Evolutionary conservation across 2,888 invertebrate genomes (phyloP).

Genomic region (Cotesia congregata): DNA sequence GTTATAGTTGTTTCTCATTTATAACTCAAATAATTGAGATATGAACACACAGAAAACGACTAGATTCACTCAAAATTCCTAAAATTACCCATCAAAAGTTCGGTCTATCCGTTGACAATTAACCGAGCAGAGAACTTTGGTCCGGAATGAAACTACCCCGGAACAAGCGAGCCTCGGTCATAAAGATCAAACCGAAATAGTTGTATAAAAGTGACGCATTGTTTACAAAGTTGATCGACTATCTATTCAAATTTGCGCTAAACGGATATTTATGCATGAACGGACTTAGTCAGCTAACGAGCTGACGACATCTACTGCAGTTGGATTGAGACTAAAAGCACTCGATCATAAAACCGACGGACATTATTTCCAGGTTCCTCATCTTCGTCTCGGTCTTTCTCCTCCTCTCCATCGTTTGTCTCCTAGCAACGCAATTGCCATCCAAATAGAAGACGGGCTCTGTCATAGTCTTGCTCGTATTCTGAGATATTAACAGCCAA

Average conservation of each 20-base stretch:
- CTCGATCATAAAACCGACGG: slow-evolving; percentile 23
- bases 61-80: no score
- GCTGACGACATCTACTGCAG: slow-evolving; percentile 21
- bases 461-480: slow-evolving; percentile 2
- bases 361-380: slow-evolving; percentile 17
- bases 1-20: no score
- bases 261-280: background rate
- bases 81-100: no score
- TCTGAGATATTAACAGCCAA: background rate
- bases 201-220: no score
- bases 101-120: no score
- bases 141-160: no score
- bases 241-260: background rate
- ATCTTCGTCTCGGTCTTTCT: background rate
- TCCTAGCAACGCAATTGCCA: slow-evolving; percentile 18
- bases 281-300: slow-evolving; percentile 27
- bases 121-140: no score
- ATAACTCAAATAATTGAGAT: no score
- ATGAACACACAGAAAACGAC: no score
- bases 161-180: no score
- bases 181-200: no score
- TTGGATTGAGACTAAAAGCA: slow-evolving; percentile 16
- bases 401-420: background rate
- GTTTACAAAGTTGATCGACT: background rate
- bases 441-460: slow-evolving; percentile 10